phyloP scores from a whole-genome alignment of 92 coral and sea anemone genomes.

The Epizoanthus stellaris region DNA sequence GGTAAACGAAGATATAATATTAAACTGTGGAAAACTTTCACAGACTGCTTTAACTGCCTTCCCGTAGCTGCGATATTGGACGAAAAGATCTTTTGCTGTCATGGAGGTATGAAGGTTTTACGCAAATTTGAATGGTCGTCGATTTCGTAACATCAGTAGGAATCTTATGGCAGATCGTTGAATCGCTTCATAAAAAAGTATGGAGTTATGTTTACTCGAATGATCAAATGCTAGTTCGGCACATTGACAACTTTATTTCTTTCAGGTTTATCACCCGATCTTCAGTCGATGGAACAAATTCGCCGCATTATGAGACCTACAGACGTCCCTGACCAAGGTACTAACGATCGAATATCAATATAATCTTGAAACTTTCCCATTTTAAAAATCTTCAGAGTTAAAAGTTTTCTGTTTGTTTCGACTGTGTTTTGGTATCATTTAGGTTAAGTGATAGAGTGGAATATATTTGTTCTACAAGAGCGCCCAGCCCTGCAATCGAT shows the following conservation, averaged over 20 bases:
- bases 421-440: not conserved
- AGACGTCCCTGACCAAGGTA: slow-evolving; percentile 99
- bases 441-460: slow-evolving; percentile 9
- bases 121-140: not conserved
- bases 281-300: slow-evolving; percentile 99
- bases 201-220: not conserved
- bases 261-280: slow-evolving; percentile 94
- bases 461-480: slow-evolving; percentile 8
- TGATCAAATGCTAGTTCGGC: too few relatives aligned
- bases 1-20: slow-evolving; percentile 98
- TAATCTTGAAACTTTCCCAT: not conserved
- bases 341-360: not conserved
- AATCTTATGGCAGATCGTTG: too few relatives aligned
- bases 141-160: not conserved
- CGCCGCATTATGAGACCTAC: slow-evolving; percentile 99
- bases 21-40: slow-evolving; percentile 96
- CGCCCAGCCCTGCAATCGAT: slow-evolving; percentile 28
- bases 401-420: not conserved
- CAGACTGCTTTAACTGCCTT: slow-evolving; percentile 98
- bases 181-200: not conserved
- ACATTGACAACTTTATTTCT: not conserved
- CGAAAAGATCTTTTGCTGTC: slow-evolving; percentile 99
- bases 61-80: slow-evolving; percentile 97
- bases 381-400: not conserved
- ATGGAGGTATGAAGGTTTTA: slow-evolving; percentile 79